Evolutionary conservation across 92 coral and sea anemone species (phyloP).

Genomic region (Nematostella vectensis): DNA sequence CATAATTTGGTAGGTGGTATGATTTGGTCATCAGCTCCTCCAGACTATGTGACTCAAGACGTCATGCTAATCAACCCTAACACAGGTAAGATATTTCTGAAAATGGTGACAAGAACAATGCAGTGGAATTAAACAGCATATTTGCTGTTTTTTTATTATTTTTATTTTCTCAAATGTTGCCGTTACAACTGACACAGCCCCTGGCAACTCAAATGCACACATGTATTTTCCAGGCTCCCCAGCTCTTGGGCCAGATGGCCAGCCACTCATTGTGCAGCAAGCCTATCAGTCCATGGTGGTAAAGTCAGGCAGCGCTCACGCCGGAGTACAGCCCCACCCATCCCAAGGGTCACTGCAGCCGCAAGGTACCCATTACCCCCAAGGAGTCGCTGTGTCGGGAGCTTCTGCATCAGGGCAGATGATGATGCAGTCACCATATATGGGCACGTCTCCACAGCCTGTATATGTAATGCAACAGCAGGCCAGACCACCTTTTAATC

Average conservation of each 20-base stretch:
- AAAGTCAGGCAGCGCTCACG: conserved; percentile 46
- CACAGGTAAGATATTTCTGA: conserved; percentile 56
- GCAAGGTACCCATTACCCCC: conserved; percentile 32
- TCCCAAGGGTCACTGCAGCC: conserved; percentile 30
- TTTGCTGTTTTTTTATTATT: too few species aligned
- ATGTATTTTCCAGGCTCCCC: conserved; percentile 57
- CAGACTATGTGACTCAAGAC: conserved; percentile 65
- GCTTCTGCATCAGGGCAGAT: conserved; percentile 26
- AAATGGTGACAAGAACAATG: too few species aligned
- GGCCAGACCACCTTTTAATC: conserved; percentile 53
- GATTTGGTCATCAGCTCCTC: conserved; percentile 66
- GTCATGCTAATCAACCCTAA: conserved; percentile 67
- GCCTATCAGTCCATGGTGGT: conserved; percentile 67
- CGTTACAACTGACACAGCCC: too few species aligned
- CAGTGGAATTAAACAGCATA: too few species aligned
- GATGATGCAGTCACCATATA: conserved; percentile 51
- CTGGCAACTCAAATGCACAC: too few species aligned
- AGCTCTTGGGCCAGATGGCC: conserved; percentile 74
- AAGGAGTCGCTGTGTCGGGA: conserved; percentile 16
- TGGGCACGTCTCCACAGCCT: conserved; percentile 60
- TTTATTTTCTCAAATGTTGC: too few species aligned
- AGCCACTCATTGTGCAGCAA: conserved; percentile 55
- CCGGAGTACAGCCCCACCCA: conserved; percentile 35
- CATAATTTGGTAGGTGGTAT: too few species aligned
- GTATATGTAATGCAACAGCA: conserved; percentile 62